Conservation (phyloP, 2,888 invertebrate species). For the Drosophila mulleri region DNA sequence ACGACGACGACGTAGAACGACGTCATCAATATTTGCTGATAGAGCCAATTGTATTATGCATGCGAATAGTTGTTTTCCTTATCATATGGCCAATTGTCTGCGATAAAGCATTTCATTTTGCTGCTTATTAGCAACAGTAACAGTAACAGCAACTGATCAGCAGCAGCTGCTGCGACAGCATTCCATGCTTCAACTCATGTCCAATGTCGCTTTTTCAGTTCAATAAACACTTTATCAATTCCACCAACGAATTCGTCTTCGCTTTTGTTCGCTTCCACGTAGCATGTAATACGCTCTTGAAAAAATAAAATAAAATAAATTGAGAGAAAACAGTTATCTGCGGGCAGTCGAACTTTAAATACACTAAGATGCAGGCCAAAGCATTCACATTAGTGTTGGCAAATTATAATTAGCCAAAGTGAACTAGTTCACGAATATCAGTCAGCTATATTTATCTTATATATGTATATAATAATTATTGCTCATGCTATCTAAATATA, state of each 20-base stretch:
- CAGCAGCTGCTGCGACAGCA: slow-evolving; percentile 1
- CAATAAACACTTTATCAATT: slow-evolving; percentile 61
- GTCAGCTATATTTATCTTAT: not conserved
- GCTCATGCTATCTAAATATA: not conserved
- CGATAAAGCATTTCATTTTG: slow-evolving; percentile 32
- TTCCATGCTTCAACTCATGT: slow-evolving; percentile 8
- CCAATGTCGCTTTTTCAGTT: slow-evolving; percentile 37
- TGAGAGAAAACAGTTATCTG: not conserved
- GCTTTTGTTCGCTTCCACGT: slow-evolving; percentile 29
- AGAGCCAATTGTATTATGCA: not conserved
- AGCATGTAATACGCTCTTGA: slow-evolving; percentile 13
- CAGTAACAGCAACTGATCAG: slow-evolving; percentile 16
- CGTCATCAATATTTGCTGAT: slow-evolving; percentile 25
- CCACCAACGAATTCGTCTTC: slow-evolving; percentile 26
- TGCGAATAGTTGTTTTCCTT: slow-evolving; percentile 2
- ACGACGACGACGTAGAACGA: slow-evolving; percentile 14
- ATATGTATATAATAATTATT: not conserved
- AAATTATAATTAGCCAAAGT: not conserved
- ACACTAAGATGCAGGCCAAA: not conserved
- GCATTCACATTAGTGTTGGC: not conserved
- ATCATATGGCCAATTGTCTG: slow-evolving; percentile 17
- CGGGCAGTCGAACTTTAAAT: not conserved
- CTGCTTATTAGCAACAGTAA: slow-evolving; percentile 7
- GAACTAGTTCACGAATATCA: slow-evolving; percentile 2
- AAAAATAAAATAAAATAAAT: slow-evolving; percentile 11